Conservation (phyloP, 2,113 vertebrate genomes). For the Beaufortia kweichowensis region DNA sequence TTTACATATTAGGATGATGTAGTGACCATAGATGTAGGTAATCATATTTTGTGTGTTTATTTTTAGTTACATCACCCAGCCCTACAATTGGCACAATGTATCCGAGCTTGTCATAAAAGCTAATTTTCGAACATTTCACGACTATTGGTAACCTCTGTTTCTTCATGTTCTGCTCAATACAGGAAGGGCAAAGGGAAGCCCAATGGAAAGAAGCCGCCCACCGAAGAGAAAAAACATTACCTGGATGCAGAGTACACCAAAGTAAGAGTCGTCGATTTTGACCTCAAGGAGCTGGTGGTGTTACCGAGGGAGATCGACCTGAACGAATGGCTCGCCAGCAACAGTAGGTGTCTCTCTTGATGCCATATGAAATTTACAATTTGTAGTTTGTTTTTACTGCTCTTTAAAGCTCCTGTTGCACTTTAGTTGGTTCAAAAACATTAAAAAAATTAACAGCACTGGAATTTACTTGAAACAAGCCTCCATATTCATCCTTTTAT, state of each 20-base stretch:
- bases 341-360: constrained; percentile 79
- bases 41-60: no score
- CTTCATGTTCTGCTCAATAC: constrained; percentile 36
- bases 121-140: not conserved
- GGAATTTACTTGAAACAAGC: not conserved
- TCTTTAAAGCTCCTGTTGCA: no score
- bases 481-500: not conserved
- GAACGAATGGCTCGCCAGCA: constrained; percentile 98
- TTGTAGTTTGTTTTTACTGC: no score
- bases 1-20: no score
- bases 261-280: constrained; percentile 91
- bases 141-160: constrained; percentile 11
- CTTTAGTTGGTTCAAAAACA: not conserved
- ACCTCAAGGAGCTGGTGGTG: constrained; percentile 94
- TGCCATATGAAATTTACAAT: no score
- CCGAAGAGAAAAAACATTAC: constrained; percentile 95
- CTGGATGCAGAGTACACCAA: constrained; percentile 92
- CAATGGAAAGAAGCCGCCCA: constrained; percentile 92
- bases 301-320: constrained; percentile 97
- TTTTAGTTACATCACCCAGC: no score
- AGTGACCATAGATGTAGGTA: no score
- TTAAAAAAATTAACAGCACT: not conserved
- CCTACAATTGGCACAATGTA: not conserved
- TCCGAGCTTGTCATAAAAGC: not conserved
- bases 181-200: constrained; percentile 99